Conservation (phyloP, 2,797 vertebrate species). For the Vespertilio murinus region DNA sequence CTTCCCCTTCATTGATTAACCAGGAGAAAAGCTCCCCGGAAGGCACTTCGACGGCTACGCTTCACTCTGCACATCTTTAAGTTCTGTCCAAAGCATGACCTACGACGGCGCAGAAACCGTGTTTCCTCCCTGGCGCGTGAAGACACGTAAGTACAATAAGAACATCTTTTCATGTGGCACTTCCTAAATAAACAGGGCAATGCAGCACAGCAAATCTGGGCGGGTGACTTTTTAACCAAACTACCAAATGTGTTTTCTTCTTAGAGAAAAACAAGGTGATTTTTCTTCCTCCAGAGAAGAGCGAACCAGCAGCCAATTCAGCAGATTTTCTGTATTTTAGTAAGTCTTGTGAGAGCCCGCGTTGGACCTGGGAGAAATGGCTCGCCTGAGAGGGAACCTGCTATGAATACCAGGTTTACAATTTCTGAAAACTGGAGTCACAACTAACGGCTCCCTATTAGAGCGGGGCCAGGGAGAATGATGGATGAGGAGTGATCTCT, state of each 20-base stretch:
- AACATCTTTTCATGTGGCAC: constrained; percentile 34
- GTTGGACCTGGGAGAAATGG: not conserved
- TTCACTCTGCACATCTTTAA: not conserved
- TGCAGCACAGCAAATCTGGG: not conserved
- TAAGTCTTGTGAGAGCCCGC: not conserved
- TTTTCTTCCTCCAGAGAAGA: constrained; percentile 27
- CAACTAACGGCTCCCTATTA: not conserved
- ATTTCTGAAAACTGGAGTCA: not conserved
- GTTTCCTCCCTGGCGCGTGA: not conserved
- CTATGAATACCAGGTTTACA: not conserved
- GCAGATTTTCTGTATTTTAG: not conserved
- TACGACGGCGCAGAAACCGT: not conserved
- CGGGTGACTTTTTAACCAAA: constrained; percentile 20
- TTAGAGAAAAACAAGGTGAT: not conserved
- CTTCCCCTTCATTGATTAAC: not conserved
- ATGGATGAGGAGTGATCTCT: not conserved
- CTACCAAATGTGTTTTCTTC: not conserved
- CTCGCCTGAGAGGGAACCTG: constrained; percentile 13
- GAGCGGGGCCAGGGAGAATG: not conserved
- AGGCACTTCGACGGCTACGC: not conserved
- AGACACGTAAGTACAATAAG: not conserved
- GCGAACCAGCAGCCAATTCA: not conserved
- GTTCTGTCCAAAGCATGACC: not conserved
- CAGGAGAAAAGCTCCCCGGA: not conserved
- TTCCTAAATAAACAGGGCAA: constrained; percentile 32